Evolutionary conservation across 2,888 invertebrate species (phyloP), one percentile per base, ranked within the genome.

Genomic region (Drosophila paranaensis): DNA sequence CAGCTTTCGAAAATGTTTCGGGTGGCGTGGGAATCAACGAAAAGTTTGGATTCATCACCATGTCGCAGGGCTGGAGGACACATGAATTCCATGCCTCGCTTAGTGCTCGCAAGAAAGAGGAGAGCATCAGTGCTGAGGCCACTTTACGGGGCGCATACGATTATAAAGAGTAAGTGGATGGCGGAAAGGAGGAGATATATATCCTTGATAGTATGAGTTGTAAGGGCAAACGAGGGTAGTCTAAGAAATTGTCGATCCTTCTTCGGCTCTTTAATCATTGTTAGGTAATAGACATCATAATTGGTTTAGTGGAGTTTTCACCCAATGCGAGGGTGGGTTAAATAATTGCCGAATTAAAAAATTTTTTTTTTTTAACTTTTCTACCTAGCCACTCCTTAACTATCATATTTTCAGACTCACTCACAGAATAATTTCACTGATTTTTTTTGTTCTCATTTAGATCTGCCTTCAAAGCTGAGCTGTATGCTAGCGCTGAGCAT

Each of bases 1-100:
- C 70, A 0, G 11, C 48, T 4, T 5, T 25, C 0, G 37, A 10
- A 0, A 8, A 8, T 1, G n/a, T 72, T 2, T 46, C n/a, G 4
- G 88, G 83, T 0, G 86, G 86, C 1, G 13, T 85, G 2, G 77
- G 77, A 5, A 9, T 60, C 2, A 45, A 57, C 5, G 55, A 77
- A 11, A 45, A 45, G n/a, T 16, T 51, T 0, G 70, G 69, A 1
- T 0, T n/a, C 0, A 33, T 51, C 0, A 56, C 68, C 9, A 2
- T 60, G 9, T 16, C 71, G 0, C 69, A 88, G 8, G 54, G 25
- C n/a, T 85, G 81, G 71, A 42, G 74, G 16, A 48, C 68, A 0
- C 39, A 66, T 6, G 61, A 50, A 2, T 39, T 43, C 0, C 20
- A n/a, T 27, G 67, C 46, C 6, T 37, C 60, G 40, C 6, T 77